Base-by-base conservation (phyloP, 2,113 vertebrate species). In the Upupa epops region DNA sequence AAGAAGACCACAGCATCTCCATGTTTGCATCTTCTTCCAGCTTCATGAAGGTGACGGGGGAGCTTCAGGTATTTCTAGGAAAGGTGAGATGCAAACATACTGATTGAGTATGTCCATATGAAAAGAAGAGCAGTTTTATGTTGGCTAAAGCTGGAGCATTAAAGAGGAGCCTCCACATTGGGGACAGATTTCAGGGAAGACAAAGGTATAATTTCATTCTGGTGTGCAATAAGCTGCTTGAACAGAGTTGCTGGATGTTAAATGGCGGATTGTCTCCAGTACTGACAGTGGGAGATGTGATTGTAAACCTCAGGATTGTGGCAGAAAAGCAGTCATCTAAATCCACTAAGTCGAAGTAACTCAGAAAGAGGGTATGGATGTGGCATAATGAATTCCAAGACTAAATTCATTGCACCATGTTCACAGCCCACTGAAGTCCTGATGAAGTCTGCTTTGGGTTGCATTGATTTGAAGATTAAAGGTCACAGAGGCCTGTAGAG, bases 41-140 rank as follows among this genome's bases (percentile, higher is more conserved):
- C 15, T 89, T 4, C 22, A 45, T 0, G 0, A 71, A 69, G 13
- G 18, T 8, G 12, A 32, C 15, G 1, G 4, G 10, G 16, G 21
- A 79, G 18, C 5, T 76, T n/a, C 42, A 80, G 28, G 16, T 32
- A 19, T 74, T 93, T 66, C 56, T 93, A 81, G 56, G 45, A 70
- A 61, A 81, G 60, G 26, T 28, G n/a, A 55, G 9, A 24, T 69
- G 40, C 51, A 36, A 88, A 64, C 22, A 11, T n/a, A 31, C 1
- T 52, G 45, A 46, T 31, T 66, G 34, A 69, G 34, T 13, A 15
- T 49, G 26, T 32, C 36, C 26, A 24, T 40, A 28, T 0, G 0
- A 89, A 78, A 42, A 70, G 22, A 88, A 78, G 37, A 75, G 6
- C 5, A 15, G 31, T 58, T 65, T 93, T 58, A 32, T 3, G 4